phyloP scores from a whole-genome alignment of 2,113 vertebrate species.

The Campylomormyrus tamandua region DNA sequence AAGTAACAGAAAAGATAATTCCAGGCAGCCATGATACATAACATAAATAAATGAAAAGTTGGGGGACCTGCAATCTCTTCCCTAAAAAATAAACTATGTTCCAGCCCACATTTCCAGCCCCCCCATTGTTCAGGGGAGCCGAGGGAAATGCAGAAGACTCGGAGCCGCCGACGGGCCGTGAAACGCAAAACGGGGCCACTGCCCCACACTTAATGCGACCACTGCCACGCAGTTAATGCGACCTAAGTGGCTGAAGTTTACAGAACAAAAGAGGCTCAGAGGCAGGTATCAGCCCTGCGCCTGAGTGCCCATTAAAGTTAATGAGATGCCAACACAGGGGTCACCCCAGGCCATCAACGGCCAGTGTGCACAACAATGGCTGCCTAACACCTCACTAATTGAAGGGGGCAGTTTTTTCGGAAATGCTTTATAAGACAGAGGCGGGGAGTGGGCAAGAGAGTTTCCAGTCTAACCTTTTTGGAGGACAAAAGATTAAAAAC shows the following conservation, averaged over 20 bases:
- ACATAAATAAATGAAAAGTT: neutral
- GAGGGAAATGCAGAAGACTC: neutral
- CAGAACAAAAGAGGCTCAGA: slow-evolving; percentile 23
- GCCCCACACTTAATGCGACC: neutral
- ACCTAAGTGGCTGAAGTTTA: neutral
- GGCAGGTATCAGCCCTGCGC: slow-evolving; percentile 38
- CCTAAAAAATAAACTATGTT: neutral
- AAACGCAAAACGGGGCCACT: slow-evolving; percentile 29
- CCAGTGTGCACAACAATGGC: slow-evolving; percentile 67
- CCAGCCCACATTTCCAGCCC: neutral
- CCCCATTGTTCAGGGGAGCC: neutral
- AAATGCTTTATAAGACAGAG: neutral
- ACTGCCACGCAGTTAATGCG: neutral
- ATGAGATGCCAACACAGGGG: slow-evolving; percentile 62
- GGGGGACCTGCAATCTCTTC: neutral
- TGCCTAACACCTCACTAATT: slow-evolving; percentile 70
- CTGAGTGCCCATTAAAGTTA: slow-evolving; percentile 62
- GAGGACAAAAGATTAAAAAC: neutral
- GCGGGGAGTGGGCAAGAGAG: neutral
- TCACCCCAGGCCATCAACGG: slow-evolving; percentile 70
- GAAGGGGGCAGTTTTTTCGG: slow-evolving; percentile 45
- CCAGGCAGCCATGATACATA: neutral
- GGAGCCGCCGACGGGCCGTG: slow-evolving; percentile 16
- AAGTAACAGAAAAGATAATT: neutral
- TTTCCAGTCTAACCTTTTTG: neutral